These are phyloP conservation scores for Cavia aperea DNA, from an alignment of 2,113 vertebrate genomes.

Conservation along the genomic window DNA sequence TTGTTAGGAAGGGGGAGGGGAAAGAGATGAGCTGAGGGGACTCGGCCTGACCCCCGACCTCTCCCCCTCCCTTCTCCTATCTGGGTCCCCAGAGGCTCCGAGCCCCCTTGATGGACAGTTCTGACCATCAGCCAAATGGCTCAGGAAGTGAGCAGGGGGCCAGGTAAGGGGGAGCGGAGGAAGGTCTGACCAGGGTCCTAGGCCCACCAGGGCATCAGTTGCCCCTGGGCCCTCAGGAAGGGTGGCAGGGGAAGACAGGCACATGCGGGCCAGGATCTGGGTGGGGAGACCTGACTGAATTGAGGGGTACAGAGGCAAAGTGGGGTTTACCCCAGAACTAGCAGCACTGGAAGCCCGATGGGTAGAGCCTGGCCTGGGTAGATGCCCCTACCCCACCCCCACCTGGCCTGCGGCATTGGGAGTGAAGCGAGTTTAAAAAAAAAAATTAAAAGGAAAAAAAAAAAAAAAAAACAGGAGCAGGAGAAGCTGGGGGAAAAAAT, in stretches of 20 bases:
- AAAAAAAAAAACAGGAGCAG: constrained; percentile 65
- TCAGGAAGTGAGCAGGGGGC: constrained; percentile 61
- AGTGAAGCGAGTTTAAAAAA: constrained; percentile 59
- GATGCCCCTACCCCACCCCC: constrained; percentile 41
- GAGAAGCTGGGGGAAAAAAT: constrained; percentile 72
- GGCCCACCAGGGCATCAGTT: background rate
- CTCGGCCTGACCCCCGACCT: constrained; percentile 70
- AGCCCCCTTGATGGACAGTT: constrained; percentile 72
- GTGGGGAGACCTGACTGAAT: background rate
- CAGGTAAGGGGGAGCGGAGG: constrained; percentile 67
- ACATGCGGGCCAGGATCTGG: background rate
- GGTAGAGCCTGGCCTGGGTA: constrained; percentile 39
- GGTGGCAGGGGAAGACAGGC: background rate
- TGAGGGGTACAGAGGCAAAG: background rate
- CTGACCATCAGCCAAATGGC: constrained; percentile 74
- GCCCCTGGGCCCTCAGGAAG: background rate
- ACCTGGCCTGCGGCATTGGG: constrained; percentile 49
- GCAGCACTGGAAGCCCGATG: background rate
- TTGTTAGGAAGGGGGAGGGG: constrained; percentile 72
- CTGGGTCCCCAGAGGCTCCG: constrained; percentile 67
- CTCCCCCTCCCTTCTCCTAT: constrained; percentile 67
- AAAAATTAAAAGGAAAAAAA: constrained; percentile 51
- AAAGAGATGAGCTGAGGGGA: constrained; percentile 60
- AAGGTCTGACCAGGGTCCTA: constrained; percentile 6
- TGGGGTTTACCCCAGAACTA: background rate